Evolutionary conservation across 2,888 invertebrate species (phyloP).

Genomic region (Eumerus sabulonum): DNA sequence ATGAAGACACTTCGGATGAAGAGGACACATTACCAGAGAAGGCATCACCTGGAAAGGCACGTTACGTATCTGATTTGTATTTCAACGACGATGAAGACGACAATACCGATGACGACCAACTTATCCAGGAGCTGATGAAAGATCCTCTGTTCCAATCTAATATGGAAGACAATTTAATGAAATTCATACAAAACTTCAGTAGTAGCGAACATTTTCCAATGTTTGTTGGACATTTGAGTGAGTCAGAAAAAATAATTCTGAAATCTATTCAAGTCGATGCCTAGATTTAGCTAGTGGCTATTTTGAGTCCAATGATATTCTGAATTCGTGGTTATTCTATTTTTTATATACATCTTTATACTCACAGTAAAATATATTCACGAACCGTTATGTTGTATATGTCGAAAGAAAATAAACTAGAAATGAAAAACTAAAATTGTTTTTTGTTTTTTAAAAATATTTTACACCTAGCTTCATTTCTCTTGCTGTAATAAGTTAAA

Average conservation of each 20-base stretch:
- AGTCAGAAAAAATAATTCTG: slow-evolving; percentile 81
- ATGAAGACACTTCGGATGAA: slow-evolving; percentile 72
- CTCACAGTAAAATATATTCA: too few species aligned
- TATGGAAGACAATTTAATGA: slow-evolving; percentile 82
- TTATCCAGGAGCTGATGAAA: slow-evolving; percentile 82
- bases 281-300: too few species aligned
- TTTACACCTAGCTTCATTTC: too few species aligned
- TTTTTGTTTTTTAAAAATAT: too few species aligned
- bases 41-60: slow-evolving; percentile 72
- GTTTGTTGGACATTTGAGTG: slow-evolving; percentile 82
- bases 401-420: too few species aligned
- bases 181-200: slow-evolving; percentile 83
- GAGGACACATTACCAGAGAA: slow-evolving; percentile 70
- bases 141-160: slow-evolving; percentile 84
- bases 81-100: slow-evolving; percentile 76
- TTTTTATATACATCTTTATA: too few species aligned
- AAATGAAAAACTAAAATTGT: too few species aligned
- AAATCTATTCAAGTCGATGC: slow-evolving; percentile 70
- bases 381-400: too few species aligned
- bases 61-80: slow-evolving; percentile 75
- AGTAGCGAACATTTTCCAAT: slow-evolving; percentile 82
- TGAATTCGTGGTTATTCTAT: slow-evolving; percentile 42
- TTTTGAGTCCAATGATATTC: too few species aligned
- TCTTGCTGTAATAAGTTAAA: too few species aligned
- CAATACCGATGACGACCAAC: slow-evolving; percentile 80